Evolutionary conservation across 2,113 vertebrate species (phyloP), one percentile per base, ranked within the genome.

Genomic region (Gnathonemus longibarbis): DNA sequence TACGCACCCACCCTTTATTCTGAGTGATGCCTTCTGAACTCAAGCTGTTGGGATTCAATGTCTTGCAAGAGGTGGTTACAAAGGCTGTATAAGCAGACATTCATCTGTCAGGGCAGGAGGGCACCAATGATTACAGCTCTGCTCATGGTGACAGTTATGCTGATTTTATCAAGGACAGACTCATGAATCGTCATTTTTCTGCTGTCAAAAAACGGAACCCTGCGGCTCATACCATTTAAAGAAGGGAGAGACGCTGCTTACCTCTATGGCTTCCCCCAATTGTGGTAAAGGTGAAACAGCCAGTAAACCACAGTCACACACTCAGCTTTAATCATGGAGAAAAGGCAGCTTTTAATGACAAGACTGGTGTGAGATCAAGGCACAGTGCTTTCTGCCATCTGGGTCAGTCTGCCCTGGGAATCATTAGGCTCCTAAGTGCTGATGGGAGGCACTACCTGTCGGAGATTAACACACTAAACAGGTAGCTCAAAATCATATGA

Each of bases 271-370:
- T 58, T 58, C 49, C 49, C 49, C 17, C 31, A 88, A 10, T 39
- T 58, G 31, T 31, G 31, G 35, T 27, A 74, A 70, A 74, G n/a
- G 58, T 24, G 88, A 48, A 31, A 49, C 17, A 11, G 9, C 27
- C 42, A 39, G 66, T 89, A 91, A 89, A 84, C 90, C 17, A 84
- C 77, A 39, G 31, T 27, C 90, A 90, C 91, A 92, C 52, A 27
- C 87, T 88, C 77, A 19, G 77, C 52, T 90, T 91, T 92, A 91
- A 91, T 93, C 91, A 93, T 90, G 91, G 93, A 91, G 62, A 91
- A 94, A 94, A 85, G 89, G 91, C 90, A 93, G 93, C 91, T 92
- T 77, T 84, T 91, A 88, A 92, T 93, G 89, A 93, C 87, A 24
- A 66, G 35, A n/a, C 52, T 58, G 53, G 87, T 53, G 19, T 45